These are phyloP conservation scores for Thereva nobilitata DNA, from an alignment of 2,888 invertebrate genomes.

Conservation along the genomic window DNA sequence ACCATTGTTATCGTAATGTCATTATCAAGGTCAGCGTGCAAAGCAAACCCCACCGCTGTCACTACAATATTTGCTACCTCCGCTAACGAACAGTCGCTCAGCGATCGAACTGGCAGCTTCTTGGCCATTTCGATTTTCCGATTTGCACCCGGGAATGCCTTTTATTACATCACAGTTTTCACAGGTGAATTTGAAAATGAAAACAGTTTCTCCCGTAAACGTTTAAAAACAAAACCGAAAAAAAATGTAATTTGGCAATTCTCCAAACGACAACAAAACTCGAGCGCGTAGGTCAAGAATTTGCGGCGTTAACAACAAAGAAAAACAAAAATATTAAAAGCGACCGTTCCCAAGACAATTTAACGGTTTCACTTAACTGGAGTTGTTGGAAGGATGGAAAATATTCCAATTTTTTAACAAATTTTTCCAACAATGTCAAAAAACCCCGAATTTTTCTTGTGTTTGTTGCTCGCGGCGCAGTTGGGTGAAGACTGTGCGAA, in stretches of 20 bases:
- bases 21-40: conserved; percentile 60
- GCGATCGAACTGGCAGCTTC: conserved; percentile 64
- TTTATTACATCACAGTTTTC: conserved; percentile 14
- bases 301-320: not conserved
- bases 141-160: too few relatives aligned
- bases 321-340: not conserved
- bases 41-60: conserved; percentile 65
- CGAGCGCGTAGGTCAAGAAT: not conserved
- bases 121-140: conserved; percentile 63
- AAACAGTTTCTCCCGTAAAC: not conserved
- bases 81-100: conserved; percentile 65
- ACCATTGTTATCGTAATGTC: conserved; percentile 65
- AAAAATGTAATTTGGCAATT: not conserved
- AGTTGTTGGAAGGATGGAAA: not conserved
- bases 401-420: not conserved
- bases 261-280: not conserved
- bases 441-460: not conserved
- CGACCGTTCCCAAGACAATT: not conserved
- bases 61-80: conserved; percentile 67
- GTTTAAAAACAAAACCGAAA: not conserved
- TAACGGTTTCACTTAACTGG: not conserved
- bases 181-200: not conserved
- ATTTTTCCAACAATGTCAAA: not conserved
- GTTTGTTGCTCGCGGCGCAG: too few relatives aligned
- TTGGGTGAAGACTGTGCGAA: not conserved